Conservation (phyloP, 2,797 vertebrate species). For the Prionace glauca region DNA sequence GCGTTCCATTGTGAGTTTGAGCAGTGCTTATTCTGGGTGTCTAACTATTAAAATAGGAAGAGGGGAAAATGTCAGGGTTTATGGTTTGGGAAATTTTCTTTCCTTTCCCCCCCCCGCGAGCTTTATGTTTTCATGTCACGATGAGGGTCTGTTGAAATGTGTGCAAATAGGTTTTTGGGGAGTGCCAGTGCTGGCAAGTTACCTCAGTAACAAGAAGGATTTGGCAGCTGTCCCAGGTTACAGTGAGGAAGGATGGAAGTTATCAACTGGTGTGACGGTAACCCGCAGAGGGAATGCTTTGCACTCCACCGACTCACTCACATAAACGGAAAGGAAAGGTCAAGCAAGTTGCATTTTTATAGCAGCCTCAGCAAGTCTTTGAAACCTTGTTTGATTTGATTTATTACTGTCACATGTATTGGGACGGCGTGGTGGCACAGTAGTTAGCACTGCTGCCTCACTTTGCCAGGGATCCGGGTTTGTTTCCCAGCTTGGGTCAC, state of each 20-base stretch:
- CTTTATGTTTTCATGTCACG: background rate
- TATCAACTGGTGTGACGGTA: background rate
- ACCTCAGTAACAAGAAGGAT: background rate
- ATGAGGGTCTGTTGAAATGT: slow-evolving; percentile 20
- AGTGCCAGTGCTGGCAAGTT: background rate
- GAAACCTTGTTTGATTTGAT: background rate
- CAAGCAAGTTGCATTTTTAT: background rate
- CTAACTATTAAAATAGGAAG: background rate
- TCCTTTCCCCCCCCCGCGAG: too few species aligned
- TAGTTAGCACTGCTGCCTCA: too few species aligned
- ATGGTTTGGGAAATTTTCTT: background rate
- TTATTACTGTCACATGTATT: too few species aligned
- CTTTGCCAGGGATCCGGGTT: too few species aligned
- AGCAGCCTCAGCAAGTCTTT: background rate
- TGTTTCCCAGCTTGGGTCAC: too few species aligned
- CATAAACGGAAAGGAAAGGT: background rate
- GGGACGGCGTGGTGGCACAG: too few species aligned
- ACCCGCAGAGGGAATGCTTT: background rate
- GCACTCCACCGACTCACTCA: background rate
- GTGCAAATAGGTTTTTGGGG: background rate
- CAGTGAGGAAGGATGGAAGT: background rate
- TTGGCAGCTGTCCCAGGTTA: background rate
- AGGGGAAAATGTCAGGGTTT: background rate
- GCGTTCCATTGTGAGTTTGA: background rate
- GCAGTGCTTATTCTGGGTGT: slow-evolving; percentile 2